Evolutionary conservation across 1,140 invertebrate species (phyloP), one percentile per base, ranked within the genome.

Genomic region (Anastatus disparis): DNA sequence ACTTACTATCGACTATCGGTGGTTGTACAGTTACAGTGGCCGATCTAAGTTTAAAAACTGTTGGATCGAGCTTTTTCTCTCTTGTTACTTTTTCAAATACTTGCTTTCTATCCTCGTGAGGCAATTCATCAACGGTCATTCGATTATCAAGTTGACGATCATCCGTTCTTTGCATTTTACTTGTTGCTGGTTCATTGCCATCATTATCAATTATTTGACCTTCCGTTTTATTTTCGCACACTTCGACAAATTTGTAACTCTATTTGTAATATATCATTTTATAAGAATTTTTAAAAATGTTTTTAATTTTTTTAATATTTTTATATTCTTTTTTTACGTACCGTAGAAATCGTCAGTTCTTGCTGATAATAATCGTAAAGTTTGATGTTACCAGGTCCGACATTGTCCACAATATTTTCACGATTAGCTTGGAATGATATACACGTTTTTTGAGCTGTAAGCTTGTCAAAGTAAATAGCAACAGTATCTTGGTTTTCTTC

Each of bases 331-430:
- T 38, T 38, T 38, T 7, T 26, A 66, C 62, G 73, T 79, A 83
- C 82, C 17, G 73, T 76, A 6, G 77, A 80, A 42, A 87, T 74
- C 13, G 79, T 84, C 2, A 86, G 73, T 17, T 88, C 84, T n/a
- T 89, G 87, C 44, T 85, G 81, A 77, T 94, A 94, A 74, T 94
- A 94, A 80, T 94, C 92, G 65, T 90, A 89, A 2, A 93, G 84
- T 68, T 86, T 87, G 13, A 90, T 87, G 59, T 89, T 87, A 0
- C 89, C 91, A 0, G 91, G 88, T 75, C 89, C 88, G 1, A 89
- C 88, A 53, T 76, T 77, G 9, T 85, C 83, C 10, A 86, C 81
- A 0, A 84, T 62, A 20, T 78, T 81, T 58, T 85, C 81, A 31
- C 82, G 76, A 2, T 82, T 82, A 1, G 88, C 87, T 0, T 85